phyloP scores from a whole-genome alignment of 2,113 vertebrate species.

The Phycodurus eques region DNA sequence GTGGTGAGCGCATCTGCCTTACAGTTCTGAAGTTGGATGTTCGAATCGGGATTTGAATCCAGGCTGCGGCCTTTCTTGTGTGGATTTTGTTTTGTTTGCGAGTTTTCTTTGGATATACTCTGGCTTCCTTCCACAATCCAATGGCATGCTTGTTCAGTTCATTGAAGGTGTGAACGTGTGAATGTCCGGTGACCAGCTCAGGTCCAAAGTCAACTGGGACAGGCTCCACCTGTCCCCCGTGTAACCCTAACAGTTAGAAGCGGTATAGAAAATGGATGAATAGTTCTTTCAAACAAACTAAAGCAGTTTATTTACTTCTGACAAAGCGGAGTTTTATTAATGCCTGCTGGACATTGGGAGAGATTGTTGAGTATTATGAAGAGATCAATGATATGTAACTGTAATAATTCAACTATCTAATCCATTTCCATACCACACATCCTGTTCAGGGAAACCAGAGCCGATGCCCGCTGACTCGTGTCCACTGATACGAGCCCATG shows the following conservation, averaged over 20 bases:
- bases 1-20: not conserved
- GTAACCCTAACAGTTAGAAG: too few species aligned
- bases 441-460: not conserved
- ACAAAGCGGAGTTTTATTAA: not conserved
- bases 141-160: too few species aligned
- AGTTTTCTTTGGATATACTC: not conserved
- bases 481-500: not conserved
- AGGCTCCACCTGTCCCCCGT: too few species aligned
- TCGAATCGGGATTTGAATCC: not conserved
- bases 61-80: not conserved
- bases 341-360: too few species aligned
- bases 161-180: not conserved
- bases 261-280: too few species aligned
- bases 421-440: not conserved
- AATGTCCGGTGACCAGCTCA: not conserved
- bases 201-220: not conserved
- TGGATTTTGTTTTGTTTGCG: not conserved
- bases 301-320: not conserved
- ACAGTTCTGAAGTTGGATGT: not conserved
- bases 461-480: not conserved
- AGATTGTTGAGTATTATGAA: not conserved
- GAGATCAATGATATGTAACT: not conserved
- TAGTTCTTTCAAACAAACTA: not conserved
- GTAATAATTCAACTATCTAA: not conserved
- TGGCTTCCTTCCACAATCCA: too few species aligned